Base-by-base conservation (phyloP, 1,140 invertebrate genomes). In the Ceratosolen fusciceps region DNA sequence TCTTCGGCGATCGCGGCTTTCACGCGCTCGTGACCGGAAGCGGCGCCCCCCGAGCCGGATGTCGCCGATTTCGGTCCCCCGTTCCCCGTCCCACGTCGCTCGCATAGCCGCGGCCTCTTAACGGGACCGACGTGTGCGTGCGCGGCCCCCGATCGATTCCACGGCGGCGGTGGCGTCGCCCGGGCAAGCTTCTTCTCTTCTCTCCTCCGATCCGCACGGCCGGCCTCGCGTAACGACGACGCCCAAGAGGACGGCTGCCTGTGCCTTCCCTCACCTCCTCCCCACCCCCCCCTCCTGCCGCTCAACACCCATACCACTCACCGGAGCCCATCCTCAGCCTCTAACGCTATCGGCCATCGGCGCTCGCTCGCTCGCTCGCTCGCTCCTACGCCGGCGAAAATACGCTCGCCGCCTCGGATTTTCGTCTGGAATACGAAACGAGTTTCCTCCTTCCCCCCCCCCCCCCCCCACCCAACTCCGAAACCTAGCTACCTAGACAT, bases 11-110 rank as follows among this genome's bases (percentile, higher is more conserved):
- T 47, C 67, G 67, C 65, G 68, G 21, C 80, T 84, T 83, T 85
- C 80, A 80, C 83, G 85, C 83, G 82, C 83, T 89, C 88, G 87
- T 90, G 88, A 90, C 88, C 88, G 88, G 88, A 89, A 90, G 85
- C 85, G 83, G 86, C 85, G 84, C 74, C 83, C 84, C 85, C 86
- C 85, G 83, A 86, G 84, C 86, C 85, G 88, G 88, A 88, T 89
- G 86, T 84, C 82, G 85, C 81, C 88, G 87, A 88, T 89, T 89
- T 90, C 77, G 29, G 58, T 74, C 73, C 65, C 47, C 54, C 71
- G 73, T 81, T 72, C 24, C 49, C 10, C 49, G 3, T 19, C 19
- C n/a, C n/a, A n/a, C n/a, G n/a, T n/a, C n/a, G n/a, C n/a, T n/a
- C n/a, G n/a, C n/a, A n/a, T n/a, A n/a, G n/a, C n/a, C 12, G 43